Conservation (phyloP, 23 tunicate genomes). For the Clavelina lepadiformis region DNA sequence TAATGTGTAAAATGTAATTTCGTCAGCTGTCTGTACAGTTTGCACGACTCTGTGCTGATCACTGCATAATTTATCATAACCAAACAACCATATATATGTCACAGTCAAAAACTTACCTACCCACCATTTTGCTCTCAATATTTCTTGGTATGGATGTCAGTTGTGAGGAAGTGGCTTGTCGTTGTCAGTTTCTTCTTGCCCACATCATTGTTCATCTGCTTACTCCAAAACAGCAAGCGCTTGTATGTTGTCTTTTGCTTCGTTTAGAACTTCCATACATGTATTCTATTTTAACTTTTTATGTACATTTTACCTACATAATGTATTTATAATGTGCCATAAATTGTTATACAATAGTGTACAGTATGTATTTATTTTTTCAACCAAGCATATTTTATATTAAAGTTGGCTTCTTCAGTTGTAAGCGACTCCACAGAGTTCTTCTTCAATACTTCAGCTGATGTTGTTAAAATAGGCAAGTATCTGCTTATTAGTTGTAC, state of each 20-base stretch:
- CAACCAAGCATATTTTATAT: background rate
- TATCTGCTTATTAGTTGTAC: no score
- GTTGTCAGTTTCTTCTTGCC: slow-evolving; percentile 49
- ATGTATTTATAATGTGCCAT: background rate
- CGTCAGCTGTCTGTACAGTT: no score
- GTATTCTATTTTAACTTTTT: background rate
- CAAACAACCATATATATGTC: background rate
- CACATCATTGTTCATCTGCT: slow-evolving; percentile 36
- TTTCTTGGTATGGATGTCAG: slow-evolving; percentile 48
- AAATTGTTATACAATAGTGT: background rate
- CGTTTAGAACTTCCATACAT: background rate
- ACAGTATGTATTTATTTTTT: background rate
- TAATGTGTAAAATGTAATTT: background rate
- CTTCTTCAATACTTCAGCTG: no score
- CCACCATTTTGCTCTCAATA: slow-evolving; percentile 35
- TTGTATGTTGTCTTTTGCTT: background rate
- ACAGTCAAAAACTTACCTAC: slow-evolving; percentile 20
- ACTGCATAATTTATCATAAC: no score
- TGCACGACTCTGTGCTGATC: no score
- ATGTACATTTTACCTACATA: background rate
- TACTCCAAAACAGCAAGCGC: slow-evolving; percentile 17
- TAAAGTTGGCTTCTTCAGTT: background rate
- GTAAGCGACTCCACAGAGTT: background rate
- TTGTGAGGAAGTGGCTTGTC: slow-evolving; percentile 29
- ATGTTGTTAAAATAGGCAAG: no score